Percentiles rank a stretch among this genome's conserved stretches.
Evolutionary conservation across 2,888 invertebrate genomes (phyloP).

Genomic region (Aplocera efformata): DNA sequence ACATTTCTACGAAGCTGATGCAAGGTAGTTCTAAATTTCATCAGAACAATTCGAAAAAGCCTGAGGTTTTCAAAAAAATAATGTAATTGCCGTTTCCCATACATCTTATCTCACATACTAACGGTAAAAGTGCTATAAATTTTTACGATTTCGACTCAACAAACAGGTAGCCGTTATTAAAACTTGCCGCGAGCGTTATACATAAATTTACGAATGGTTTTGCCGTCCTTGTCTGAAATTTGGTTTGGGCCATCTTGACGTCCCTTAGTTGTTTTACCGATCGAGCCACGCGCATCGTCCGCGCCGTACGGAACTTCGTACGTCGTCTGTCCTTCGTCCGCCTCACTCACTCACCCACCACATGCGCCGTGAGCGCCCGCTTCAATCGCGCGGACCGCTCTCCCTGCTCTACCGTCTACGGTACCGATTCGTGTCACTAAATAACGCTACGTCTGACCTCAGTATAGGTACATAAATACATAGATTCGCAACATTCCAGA

Average conservation of each 20-base stretch:
- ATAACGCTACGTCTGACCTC: constrained; percentile 43
- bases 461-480: no score
- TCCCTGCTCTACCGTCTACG: constrained; percentile 40
- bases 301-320: constrained; percentile 7
- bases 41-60: constrained; percentile 11
- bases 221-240: constrained; percentile 33
- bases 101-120: no score
- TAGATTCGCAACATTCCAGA: constrained; percentile 53
- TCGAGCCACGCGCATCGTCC: constrained; percentile 17
- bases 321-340: constrained; percentile 7
- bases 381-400: constrained; percentile 40
- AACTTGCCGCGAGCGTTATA: constrained; percentile 29
- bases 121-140: constrained; percentile 14
- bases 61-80: background rate
- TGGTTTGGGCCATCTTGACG: constrained; percentile 18
- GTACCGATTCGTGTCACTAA: constrained; percentile 41
- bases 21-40: constrained; percentile 8
- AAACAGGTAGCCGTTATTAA: constrained; percentile 20
- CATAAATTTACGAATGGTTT: constrained; percentile 27
- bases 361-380: constrained; percentile 58
- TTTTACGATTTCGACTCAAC: constrained; percentile 15
- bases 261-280: constrained; percentile 28
- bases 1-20: constrained; percentile 11
- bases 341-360: constrained; percentile 31
- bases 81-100: no score